Evolutionary conservation across 1,140 invertebrate genomes (phyloP), one percentile per base, ranked within the genome.

Genomic region (Zelostemma sp.): DNA sequence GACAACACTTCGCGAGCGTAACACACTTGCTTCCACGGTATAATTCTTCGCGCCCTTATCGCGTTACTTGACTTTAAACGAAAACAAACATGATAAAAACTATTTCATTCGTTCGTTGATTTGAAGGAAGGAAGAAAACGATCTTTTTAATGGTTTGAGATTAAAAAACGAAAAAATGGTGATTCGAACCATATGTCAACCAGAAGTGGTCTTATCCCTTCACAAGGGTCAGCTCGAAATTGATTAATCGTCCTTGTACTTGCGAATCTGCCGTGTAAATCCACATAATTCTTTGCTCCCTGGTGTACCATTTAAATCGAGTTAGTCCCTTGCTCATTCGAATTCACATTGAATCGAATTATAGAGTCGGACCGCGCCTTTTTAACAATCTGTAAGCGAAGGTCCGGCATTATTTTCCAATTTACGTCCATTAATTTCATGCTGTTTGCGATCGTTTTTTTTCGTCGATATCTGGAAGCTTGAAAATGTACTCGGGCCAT

Each of bases 221-320:
- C 14, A 60, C 14, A 21, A 16, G 47, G 57, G 62, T 40, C 64
- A 54, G 56, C 46, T 38, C 6, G 19, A 60, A 62, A 46, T 68
- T 71, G 68, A 75, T 77, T 75, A 77, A 77, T 77, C 48, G 71
- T 61, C 3, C 11, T 28, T 16, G 45, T 58, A 46, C 38, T 19
- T 50, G 11, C 51, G 49, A 46, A 43, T 46, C 33, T 48, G 33
- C 28, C 21, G 15, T 33, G 58, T 66, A 61, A 66, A 69, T 66
- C 57, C 43, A 46, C 35, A 41, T 59, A 65, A 71, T 71, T 48
- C 57, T 43, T 8, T 33, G 28, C 19, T 51, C 60, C 67, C 67
- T 61, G 49, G 61, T 53, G 60, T 46, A 48, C 69, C 56, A 53
- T 68, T 72, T 53, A 51, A 48, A 50, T 45, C 64, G 14, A 69